Evolutionary conservation across 2,888 invertebrate genomes (phyloP).

Genomic region (Melanchra persicariae): DNA sequence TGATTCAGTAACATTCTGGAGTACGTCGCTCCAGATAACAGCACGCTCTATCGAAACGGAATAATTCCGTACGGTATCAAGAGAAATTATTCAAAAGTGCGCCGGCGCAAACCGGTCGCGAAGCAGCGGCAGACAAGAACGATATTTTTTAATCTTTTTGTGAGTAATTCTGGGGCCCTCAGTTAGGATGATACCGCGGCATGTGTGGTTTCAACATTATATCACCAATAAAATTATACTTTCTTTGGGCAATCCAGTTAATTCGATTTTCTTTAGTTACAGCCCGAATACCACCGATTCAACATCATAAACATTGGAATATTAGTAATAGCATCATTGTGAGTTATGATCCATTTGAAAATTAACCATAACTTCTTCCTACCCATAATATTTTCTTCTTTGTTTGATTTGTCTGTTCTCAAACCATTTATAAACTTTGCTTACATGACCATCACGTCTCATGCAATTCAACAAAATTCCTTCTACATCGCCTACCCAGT

Average conservation of each 20-base stretch:
- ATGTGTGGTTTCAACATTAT: slow-evolving; percentile 7
- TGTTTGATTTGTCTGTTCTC: no score
- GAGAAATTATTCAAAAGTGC: slow-evolving; percentile 75
- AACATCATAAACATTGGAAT: neutral
- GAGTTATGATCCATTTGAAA: no score
- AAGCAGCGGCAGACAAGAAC: slow-evolving; percentile 58
- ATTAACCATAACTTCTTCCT: no score
- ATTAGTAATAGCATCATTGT: no score
- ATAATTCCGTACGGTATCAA: slow-evolving; percentile 67
- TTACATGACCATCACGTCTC: neutral
- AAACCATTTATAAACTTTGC: no score
- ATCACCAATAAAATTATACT: slow-evolving; percentile 1
- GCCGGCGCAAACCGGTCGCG: slow-evolving; percentile 70
- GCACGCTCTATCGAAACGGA: slow-evolving; percentile 57
- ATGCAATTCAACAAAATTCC: slow-evolving; percentile 4
- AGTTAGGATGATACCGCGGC: slow-evolving; percentile 37
- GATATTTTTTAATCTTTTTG: slow-evolving; percentile 65
- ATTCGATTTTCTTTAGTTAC: neutral
- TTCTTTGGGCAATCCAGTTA: neutral
- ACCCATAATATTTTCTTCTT: no score
- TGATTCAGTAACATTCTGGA: slow-evolving; percentile 16
- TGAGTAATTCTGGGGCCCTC: slow-evolving; percentile 58
- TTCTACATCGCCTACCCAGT: slow-evolving; percentile 4
- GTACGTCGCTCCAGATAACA: slow-evolving; percentile 55
- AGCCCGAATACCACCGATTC: no score